Base-by-base conservation (phyloP, 2,888 invertebrate species). In the Lasioglossum oenotherae region DNA sequence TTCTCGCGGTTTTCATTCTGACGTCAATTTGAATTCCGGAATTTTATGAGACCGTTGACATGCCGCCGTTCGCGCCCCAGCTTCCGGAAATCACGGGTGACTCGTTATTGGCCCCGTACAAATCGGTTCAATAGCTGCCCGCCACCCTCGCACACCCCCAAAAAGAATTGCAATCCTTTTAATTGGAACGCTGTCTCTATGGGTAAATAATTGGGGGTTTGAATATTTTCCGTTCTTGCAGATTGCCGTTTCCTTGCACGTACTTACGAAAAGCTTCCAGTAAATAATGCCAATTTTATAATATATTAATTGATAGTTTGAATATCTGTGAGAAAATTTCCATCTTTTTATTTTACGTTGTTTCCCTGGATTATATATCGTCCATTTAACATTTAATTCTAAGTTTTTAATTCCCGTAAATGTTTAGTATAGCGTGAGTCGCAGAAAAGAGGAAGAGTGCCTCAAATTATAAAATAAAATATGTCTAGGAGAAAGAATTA, bases 21-120 rank as follows among this genome's bases (percentile, higher is more conserved):
- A 67, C 85, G 81, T 80, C 84, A 85, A 89, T 88, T 85, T 72
- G 81, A 83, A 89, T 89, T 88, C 79, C 85, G 82, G 82, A 88
- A 85, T 85, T 90, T 90, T 90, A 82, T 82, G 88, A 79, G 78
- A 84, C 31, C 86, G 84, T 78, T 82, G 83, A 88, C 83, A 67
- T 60, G 80, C 75, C 27, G 35, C 6, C 74, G 77, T 38, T 69
- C 41, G 14, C 41, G 16, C 41, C 67, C 73, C 46, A 69, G 38
- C 60, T 81, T 75, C 81, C 79, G 79, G 60, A 81, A 81, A 77
- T 80, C 83, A 74, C 82, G 78, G 27, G 19, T 72, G 23, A 60
- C 35, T 71, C 81, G 88, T 82, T 84, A 88, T 84, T 81, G 78
- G 49, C n/a, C 53, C 8, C 53, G 49, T 27, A 80, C 82, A 81